These are phyloP conservation scores for Oxyruncus cristatus DNA, from an alignment of 2,113 vertebrate species.

Conservation along the genomic window DNA sequence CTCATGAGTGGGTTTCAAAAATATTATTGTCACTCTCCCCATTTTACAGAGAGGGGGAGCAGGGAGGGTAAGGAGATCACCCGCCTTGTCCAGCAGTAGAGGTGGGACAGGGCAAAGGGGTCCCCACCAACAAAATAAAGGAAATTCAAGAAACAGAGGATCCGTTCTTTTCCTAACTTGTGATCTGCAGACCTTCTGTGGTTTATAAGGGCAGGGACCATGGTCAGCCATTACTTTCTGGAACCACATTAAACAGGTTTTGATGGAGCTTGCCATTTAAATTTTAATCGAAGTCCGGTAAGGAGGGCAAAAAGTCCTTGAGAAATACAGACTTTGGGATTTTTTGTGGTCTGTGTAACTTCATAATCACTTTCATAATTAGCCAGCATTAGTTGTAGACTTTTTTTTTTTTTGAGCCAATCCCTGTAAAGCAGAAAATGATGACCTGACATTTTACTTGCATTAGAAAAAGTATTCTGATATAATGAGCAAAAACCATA, in stretches of 20 bases:
- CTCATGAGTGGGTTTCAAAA: not conserved
- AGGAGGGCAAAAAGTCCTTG: constrained; percentile 1
- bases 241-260: not conserved
- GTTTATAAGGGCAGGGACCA: not conserved
- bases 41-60: not conserved
- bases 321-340: not conserved
- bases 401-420: not conserved
- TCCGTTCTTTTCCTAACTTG: not conserved
- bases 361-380: constrained; percentile 30
- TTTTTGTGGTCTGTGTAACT: not conserved
- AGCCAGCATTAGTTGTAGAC: not conserved
- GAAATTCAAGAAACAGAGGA: not conserved
- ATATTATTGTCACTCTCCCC: not conserved
- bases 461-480: not conserved
- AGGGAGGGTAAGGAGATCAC: not conserved
- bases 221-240: not conserved
- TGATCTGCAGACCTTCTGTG: not conserved
- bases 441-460: not conserved
- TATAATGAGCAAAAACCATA: not conserved
- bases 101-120: not conserved
- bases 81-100: not conserved
- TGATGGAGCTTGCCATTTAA: not conserved
- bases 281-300: not conserved
- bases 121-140: not conserved
- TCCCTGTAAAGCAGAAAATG: not conserved